Evolutionary conservation across 37 sponge, comb jelly and placozoan genomes (phyloP).

Genomic region (Spongilla lacustris): DNA sequence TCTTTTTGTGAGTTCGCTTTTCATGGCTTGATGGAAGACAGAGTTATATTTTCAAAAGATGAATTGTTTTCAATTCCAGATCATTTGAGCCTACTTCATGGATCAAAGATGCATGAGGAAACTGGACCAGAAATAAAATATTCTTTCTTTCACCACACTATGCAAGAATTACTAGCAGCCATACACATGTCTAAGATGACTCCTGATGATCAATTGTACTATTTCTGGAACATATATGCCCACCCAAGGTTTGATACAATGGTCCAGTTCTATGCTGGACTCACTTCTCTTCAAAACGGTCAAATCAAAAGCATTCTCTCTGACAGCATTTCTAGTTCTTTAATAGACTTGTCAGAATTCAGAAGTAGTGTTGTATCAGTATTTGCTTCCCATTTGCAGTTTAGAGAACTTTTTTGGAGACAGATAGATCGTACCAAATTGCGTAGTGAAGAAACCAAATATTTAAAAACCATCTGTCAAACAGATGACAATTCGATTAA

Average conservation of each 20-base stretch:
- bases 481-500: too few relatives aligned
- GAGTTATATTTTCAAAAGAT: not conserved
- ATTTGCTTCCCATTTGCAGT: too few relatives aligned
- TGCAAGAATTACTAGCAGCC: not conserved
- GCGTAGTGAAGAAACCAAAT: too few relatives aligned
- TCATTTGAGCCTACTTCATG: not conserved
- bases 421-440: too few relatives aligned
- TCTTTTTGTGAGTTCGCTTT: not conserved
- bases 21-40: not conserved
- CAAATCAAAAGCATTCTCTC: not conserved
- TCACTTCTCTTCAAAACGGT: not conserved
- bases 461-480: too few relatives aligned
- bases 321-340: not conserved
- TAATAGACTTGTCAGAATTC: too few relatives aligned
- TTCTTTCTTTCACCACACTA: not conserved
- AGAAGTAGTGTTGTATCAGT: too few relatives aligned
- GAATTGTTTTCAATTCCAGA: not conserved
- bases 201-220: not conserved
- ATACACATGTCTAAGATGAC: not conserved
- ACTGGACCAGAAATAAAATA: not conserved
- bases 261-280: constrained; percentile 6
- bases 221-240: not conserved
- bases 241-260: not conserved
- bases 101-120: not conserved
- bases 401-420: too few relatives aligned